Evolutionary conservation across 2,888 invertebrate genomes (phyloP).

Genomic region (Bombylius major): DNA sequence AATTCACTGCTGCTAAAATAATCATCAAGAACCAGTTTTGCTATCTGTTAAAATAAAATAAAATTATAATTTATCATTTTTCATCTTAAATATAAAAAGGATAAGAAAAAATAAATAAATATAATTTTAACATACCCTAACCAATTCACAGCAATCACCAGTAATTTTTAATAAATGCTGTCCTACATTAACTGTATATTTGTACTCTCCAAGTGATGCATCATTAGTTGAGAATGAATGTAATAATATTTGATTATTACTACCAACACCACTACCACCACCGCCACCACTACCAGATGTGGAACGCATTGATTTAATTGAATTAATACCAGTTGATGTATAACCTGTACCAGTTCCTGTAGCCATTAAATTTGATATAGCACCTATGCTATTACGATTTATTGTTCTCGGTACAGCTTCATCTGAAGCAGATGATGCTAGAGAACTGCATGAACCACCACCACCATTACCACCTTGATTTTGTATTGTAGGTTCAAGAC

Average conservation of each 20-base stretch:
- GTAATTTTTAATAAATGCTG: conserved; percentile 74
- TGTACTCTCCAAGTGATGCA: conserved; percentile 74
- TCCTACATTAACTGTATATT: conserved; percentile 75
- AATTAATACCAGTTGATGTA: conserved; percentile 6
- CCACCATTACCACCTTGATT: conserved; percentile 28
- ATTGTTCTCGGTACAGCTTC: conserved; percentile 29
- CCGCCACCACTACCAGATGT: background rate
- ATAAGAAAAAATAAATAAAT: no score
- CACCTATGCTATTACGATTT: conserved; percentile 20
- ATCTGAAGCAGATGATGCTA: conserved; percentile 60
- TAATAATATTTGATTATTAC: conserved; percentile 38
- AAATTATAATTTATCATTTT: no score
- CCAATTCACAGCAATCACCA: conserved; percentile 71
- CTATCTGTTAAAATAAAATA: background rate
- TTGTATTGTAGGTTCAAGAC: conserved; percentile 46
- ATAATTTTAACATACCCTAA: conserved; percentile 46
- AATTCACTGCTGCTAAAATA: conserved; percentile 49
- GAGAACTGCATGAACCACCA: conserved; percentile 62
- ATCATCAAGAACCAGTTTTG: conserved; percentile 73
- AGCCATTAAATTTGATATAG: conserved; percentile 15
- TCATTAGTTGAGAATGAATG: conserved; percentile 76
- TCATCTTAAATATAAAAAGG: no score
- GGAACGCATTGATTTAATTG: conserved; percentile 23
- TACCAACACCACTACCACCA: background rate
- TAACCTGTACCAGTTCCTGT: conserved; percentile 18